These are phyloP conservation scores for Aplidium turbinatum DNA, from an alignment of 23 tunicate genomes.

Conservation along the genomic window DNA sequence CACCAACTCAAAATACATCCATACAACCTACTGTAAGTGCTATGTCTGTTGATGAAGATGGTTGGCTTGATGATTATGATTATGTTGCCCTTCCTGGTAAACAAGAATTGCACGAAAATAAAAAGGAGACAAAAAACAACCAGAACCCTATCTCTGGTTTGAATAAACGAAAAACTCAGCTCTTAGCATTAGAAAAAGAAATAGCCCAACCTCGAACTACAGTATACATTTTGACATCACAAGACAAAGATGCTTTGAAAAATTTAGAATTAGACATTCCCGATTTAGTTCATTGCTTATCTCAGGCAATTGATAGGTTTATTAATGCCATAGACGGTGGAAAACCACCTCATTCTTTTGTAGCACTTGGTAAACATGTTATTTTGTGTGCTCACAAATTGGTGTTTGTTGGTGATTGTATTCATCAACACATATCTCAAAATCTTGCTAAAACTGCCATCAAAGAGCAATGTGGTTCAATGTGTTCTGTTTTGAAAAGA, in stretches of 20 bases:
- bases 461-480: conserved; percentile 50
- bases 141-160: conserved; percentile 29
- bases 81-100: conserved; percentile 84
- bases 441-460: conserved; percentile 30
- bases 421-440: conserved; percentile 42
- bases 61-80: conserved; percentile 91
- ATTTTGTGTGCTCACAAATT: conserved; percentile 83
- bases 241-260: conserved; percentile 25
- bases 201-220: not conserved
- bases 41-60: conserved; percentile 38
- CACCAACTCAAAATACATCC: not conserved
- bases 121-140: not conserved
- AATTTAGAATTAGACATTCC: conserved; percentile 59
- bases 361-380: conserved; percentile 75
- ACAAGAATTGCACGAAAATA: conserved; percentile 23
- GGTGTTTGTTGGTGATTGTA: conserved; percentile 78
- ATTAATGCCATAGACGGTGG: conserved; percentile 45
- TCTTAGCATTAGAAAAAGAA: conserved; percentile 35
- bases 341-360: conserved; percentile 76
- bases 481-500: conserved; percentile 59
- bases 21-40: not conserved
- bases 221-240: conserved; percentile 2
- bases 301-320: conserved; percentile 55
- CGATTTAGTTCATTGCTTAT: conserved; percentile 45
- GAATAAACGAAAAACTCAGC: conserved; percentile 54